phyloP scores from a whole-genome alignment of 2,797 vertebrate species.

The Pipistrellus kuhlii region DNA sequence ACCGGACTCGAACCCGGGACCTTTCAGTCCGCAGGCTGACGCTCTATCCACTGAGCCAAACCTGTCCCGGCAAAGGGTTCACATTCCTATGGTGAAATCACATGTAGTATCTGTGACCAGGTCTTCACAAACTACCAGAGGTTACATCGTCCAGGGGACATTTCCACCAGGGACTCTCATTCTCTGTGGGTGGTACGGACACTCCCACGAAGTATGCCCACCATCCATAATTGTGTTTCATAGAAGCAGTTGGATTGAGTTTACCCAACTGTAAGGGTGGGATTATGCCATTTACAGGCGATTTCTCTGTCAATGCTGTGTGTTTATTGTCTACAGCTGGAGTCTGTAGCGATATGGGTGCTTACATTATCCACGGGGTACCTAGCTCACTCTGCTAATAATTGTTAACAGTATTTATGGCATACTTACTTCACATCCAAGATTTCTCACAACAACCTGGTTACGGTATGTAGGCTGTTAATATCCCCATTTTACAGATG shows the following conservation, averaged over 20 bases:
- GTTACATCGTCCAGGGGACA: not conserved
- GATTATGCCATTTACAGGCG: not conserved
- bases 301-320: not conserved
- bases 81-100: not conserved
- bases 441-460: conserved; percentile 14
- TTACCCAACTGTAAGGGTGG: not conserved
- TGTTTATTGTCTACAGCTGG: not conserved
- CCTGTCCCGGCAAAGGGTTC: not conserved
- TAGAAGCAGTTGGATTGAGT: not conserved
- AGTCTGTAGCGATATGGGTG: not conserved
- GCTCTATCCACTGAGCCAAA: too few relatives aligned
- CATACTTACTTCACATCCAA: not conserved
- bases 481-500: conserved; percentile 55
- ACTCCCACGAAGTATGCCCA: not conserved
- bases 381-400: not conserved
- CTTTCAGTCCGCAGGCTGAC: too few relatives aligned
- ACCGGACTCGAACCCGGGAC: too few relatives aligned
- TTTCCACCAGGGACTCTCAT: not conserved
- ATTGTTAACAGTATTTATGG: conserved; percentile 23
- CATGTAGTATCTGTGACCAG: not conserved
- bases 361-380: not conserved
- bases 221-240: not conserved
- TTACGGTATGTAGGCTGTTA: not conserved
- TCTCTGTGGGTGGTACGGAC: not conserved
- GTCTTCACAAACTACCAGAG: not conserved